A percentile compares a stretch with the other conserved stretches of the same genome.
These are phyloP conservation scores for Calliscelio sp. DNA, from an alignment of 2,888 invertebrate genomes.

Conservation along the genomic window DNA sequence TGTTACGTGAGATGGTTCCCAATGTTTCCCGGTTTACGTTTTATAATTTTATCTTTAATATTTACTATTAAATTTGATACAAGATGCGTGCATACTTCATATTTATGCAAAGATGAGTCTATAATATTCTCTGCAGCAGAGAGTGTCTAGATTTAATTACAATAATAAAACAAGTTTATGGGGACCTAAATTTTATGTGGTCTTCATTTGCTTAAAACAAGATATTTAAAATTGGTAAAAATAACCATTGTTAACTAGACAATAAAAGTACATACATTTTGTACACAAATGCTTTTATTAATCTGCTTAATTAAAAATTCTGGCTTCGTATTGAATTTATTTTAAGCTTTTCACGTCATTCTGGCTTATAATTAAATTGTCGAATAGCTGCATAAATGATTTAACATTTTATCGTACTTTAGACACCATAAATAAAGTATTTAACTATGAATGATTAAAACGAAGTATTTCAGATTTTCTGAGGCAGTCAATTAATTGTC, in stretches of 20 bases:
- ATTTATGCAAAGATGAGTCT: slow-evolving; percentile 15
- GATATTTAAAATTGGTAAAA: slow-evolving; percentile 2
- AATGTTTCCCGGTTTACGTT: too few relatives aligned
- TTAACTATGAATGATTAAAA: too few relatives aligned
- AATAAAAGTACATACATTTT: slow-evolving; percentile 2
- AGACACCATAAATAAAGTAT: too few relatives aligned
- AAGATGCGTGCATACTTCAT: too few relatives aligned
- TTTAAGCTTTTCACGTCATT: neutral
- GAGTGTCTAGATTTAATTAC: slow-evolving; percentile 30
- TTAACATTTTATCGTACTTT: too few relatives aligned
- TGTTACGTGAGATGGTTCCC: too few relatives aligned
- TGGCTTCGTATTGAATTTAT: neutral
- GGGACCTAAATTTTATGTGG: slow-evolving; percentile 22
- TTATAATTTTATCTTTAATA: too few relatives aligned
- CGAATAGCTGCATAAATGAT: too few relatives aligned
- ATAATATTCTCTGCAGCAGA: slow-evolving; percentile 2
- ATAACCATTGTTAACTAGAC: neutral
- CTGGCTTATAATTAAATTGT: too few relatives aligned
- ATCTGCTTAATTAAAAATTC: neutral
- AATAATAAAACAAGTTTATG: slow-evolving; percentile 40
- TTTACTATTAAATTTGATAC: too few relatives aligned
- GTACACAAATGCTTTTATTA: neutral
- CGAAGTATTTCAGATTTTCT: too few relatives aligned
- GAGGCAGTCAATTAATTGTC: too few relatives aligned
- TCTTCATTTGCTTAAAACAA: slow-evolving; percentile 16